A percentile compares a stretch with the other conserved stretches of the same genome.
These are phyloP conservation scores for Maconellicoccus hirsutus DNA, from an alignment of 1,140 invertebrate genomes.

Conservation along the genomic window DNA sequence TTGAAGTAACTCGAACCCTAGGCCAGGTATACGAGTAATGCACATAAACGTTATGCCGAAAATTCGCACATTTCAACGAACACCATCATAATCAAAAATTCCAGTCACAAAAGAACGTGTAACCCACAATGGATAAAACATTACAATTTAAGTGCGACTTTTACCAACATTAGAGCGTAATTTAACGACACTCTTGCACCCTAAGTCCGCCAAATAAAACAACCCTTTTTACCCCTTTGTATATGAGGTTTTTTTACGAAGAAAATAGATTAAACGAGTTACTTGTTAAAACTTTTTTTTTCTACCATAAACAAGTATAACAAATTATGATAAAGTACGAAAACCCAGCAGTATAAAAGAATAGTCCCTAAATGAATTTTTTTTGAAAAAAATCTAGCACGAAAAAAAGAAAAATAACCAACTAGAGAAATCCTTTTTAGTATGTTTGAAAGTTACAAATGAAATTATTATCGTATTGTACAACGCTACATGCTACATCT, in stretches of 20 bases:
- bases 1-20: too few relatives aligned
- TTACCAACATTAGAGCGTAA: not conserved
- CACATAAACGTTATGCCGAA: not conserved
- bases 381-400: not conserved
- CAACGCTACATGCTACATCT: not conserved
- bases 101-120: not conserved
- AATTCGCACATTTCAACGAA: not conserved
- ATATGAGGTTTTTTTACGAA: not conserved
- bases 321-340: conserved; percentile 5
- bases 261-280: not conserved
- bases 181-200: not conserved
- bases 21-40: too few relatives aligned
- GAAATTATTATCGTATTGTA: conserved; percentile 3
- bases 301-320: not conserved
- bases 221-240: not conserved
- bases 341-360: not conserved
- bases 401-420: not conserved
- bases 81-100: not conserved
- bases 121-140: not conserved
- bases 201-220: not conserved
- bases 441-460: not conserved
- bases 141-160: not conserved
- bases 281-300: not conserved
- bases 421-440: not conserved
- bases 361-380: not conserved